A percentile compares a stretch with the other conserved stretches of the same genome.
These are phyloP conservation scores for Chrysaora quinquecirrha DNA, from an alignment of 30 jellyfish, hydroid and myxozoan genomes.

Conservation along the genomic window DNA sequence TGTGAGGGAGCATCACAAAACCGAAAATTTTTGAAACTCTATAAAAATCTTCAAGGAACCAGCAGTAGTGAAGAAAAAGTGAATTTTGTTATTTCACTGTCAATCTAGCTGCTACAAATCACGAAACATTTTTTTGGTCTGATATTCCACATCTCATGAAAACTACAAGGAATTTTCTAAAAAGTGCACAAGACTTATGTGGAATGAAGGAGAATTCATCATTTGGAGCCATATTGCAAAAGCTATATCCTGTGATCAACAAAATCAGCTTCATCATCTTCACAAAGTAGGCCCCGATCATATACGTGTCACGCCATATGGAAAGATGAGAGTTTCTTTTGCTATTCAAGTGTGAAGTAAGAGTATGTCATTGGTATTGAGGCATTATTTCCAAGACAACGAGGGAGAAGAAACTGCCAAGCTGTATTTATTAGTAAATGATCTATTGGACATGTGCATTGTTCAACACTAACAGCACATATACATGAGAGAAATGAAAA, in stretches of 20 bases:
- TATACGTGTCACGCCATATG: constrained; percentile 12
- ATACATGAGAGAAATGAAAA: constrained; percentile 4
- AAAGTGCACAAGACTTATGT: constrained; percentile 25
- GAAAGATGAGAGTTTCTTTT: constrained; percentile 53
- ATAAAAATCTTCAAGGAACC: not conserved
- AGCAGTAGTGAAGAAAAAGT: not conserved
- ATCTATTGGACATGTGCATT: constrained; percentile 51
- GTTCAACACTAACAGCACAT: constrained; percentile 25
- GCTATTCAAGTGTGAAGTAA: constrained; percentile 60
- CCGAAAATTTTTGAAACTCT: constrained; percentile 35
- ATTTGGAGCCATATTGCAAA: constrained; percentile 57
- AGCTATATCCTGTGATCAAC: constrained; percentile 38
- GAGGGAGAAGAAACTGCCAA: constrained; percentile 49
- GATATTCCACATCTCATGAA: constrained; percentile 64
- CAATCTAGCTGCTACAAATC: not conserved
- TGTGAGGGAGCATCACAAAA: constrained; percentile 72
- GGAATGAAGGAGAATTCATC: constrained; percentile 50
- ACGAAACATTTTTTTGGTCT: too few species aligned
- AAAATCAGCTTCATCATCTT: constrained; percentile 24
- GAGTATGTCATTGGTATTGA: constrained; percentile 38
- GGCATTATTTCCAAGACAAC: constrained; percentile 26
- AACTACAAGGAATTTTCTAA: constrained; percentile 48
- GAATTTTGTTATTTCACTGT: not conserved
- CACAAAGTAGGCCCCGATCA: constrained; percentile 35
- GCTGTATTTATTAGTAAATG: constrained; percentile 39